phyloP scores from a whole-genome alignment of 2,888 invertebrate species.

The Alviniconcha strummeri region DNA sequence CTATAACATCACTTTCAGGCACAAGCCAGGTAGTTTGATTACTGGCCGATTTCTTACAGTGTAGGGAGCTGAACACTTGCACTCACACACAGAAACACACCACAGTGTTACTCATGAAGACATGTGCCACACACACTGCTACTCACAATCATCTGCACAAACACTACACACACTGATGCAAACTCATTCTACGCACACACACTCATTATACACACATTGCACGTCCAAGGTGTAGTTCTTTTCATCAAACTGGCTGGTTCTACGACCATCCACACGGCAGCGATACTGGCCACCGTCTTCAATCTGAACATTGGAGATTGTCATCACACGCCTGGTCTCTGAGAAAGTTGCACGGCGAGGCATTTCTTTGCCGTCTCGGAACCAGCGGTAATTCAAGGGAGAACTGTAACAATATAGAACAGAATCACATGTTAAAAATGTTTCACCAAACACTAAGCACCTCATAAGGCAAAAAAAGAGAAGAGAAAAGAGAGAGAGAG shows the following conservation, averaged over 20 bases:
- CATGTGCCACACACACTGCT: too few relatives aligned
- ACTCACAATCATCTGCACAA: too few relatives aligned
- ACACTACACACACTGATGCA: not conserved
- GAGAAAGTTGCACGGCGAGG: constrained; percentile 82
- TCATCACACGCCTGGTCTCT: constrained; percentile 89
- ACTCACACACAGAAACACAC: not conserved
- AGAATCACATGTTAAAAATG: not conserved
- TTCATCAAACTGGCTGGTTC: constrained; percentile 38
- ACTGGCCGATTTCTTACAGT: too few relatives aligned
- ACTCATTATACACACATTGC: not conserved
- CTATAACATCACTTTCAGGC: too few relatives aligned
- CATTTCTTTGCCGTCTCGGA: constrained; percentile 36
- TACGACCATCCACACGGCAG: constrained; percentile 80
- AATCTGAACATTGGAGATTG: constrained; percentile 88
- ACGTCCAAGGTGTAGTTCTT: constrained; percentile 42
- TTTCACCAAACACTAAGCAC: too few relatives aligned
- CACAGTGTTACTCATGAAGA: too few relatives aligned
- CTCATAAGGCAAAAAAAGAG: not conserved
- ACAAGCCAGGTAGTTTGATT: too few relatives aligned
- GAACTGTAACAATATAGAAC: constrained; percentile 42
- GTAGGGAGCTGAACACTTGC: not conserved
- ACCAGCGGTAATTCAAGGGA: constrained; percentile 59
- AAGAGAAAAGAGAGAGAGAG: not conserved
- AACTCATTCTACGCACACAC: not conserved
- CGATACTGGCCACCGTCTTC: constrained; percentile 95